Evolutionary conservation across 1,140 invertebrate genomes (phyloP).

Genomic region (Anastrepha obliqua): DNA sequence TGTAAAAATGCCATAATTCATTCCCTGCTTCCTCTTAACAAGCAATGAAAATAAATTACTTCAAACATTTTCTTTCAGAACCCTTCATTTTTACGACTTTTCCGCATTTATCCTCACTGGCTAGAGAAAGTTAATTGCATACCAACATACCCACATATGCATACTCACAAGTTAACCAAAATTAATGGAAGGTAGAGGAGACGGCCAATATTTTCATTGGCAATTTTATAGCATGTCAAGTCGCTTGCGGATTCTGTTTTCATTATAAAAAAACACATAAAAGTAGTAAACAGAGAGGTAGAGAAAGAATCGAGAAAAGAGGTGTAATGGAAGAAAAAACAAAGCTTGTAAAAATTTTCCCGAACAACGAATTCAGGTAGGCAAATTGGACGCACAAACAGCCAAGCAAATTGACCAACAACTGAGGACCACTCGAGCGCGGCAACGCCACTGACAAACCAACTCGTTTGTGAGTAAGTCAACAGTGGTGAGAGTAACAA

Average conservation of each 20-base stretch:
- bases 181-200: neutral
- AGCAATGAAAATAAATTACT: too few relatives aligned
- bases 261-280: slow-evolving; percentile 7
- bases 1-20: too few relatives aligned
- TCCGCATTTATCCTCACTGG: neutral
- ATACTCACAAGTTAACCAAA: neutral
- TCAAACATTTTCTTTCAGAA: neutral
- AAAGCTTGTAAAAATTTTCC: neutral
- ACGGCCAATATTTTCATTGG: slow-evolving; percentile 22
- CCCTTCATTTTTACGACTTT: neutral
- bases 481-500: slow-evolving; percentile 14
- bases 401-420: neutral
- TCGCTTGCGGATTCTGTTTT: neutral
- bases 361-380: neutral
- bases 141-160: neutral
- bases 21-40: too few relatives aligned
- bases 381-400: slow-evolving; percentile 4
- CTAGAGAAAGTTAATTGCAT: neutral
- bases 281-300: neutral
- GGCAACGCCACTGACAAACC: neutral
- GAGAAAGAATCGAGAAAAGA: neutral
- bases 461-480: neutral
- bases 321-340: neutral
- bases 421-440: neutral
- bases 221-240: neutral